Evolutionary conservation across 2,797 vertebrate genomes (phyloP), one percentile per base, ranked within the genome.

Genomic region (Semaprochilodus insignis): DNA sequence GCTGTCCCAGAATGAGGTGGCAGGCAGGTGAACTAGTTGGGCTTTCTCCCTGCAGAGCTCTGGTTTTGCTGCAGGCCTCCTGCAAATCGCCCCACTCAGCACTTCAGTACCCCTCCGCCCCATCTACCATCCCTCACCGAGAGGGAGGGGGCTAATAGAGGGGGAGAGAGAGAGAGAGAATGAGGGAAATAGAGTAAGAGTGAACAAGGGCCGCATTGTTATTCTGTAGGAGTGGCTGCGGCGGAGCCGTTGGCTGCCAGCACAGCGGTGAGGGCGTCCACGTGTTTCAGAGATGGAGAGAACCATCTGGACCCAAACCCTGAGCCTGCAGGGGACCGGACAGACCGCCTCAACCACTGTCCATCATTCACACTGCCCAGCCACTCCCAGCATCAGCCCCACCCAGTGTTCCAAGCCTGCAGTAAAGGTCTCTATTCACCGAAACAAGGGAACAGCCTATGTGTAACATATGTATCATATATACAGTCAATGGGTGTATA

Each of bases 161-260:
- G 27, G 83, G 83, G 79, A 57, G 59, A 25, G 71, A 51, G 57
- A 21, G 62, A 66, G 65, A 7, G 36, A 44, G 21, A 15, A 21
- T 54, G 82, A 74, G 84, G 82, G 86, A 91, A 90, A 91, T 86
- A 27, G 15, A 55, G 21, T 52, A 25, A 34, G 84, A 77, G 84
- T 83, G 87, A 91, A 91, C 91, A 88, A 91, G 88, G 88, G 70
- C 89, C 19, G 77, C 91, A 93, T 94, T 94, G 91, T 91, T 93
- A 94, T 94, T 94, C 93, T 21, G 57, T 48, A 63, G 84, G 87
- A 92, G 92, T 92, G 88, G 88, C 91, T 90, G 91, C 92, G 90
- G 92, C 87, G 87, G 78, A 92, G 89, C 88, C 91, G 87, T 89
- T 89, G 91, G 86, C 91, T 91, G 91, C 88, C 85, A 85, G 87